Evolutionary conservation across 2,797 vertebrate genomes (phyloP), one percentile per base, ranked within the genome.

Genomic region (Brotula barbata): DNA sequence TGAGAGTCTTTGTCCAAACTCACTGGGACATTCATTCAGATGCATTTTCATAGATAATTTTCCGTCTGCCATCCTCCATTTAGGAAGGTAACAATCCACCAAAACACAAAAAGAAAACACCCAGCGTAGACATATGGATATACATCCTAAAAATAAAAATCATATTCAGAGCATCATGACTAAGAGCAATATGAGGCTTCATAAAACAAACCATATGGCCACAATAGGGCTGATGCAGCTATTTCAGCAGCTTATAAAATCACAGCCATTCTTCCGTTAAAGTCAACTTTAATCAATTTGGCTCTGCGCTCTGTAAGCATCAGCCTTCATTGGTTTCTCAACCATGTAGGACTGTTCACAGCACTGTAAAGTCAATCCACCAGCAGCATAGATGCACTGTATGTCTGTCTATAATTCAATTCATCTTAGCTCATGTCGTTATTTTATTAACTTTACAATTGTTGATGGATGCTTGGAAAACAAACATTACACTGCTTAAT

Each of bases 231-330:
- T 65, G 70, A 78, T 56, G 51, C 61, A 68, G 67, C 67, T 48
- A 17, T 59, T 66, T 62, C 46, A 45, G 62, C 60, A 48, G 54
- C 48, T 67, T 46, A 50, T 67, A 63, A 72, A 72, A 61, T 73
- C 37, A 53, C 45, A 74, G 17, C 34, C 17, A 44, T 58, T 74
- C 33, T 61, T 59, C 66, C 9, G 39, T 65, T 71, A 58, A 71
- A 71, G 58, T 79, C 66, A 62, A 55, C 46, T 68, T 42, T 47
- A 68, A 77, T 77, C 63, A 53, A n/a, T 68, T 48, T 40, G 56
- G 44, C 48, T 28, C 8, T 54, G n/a, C 50, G 31, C 56, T 56
- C 50, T 52, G 1, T 60, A 60, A 5, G 14, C 28, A 11, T 39
- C 23, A 46, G 43, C 25, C 37, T 54, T 64, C 48, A 41, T 39